These are phyloP conservation scores for Plebejus argus DNA, from an alignment of 2,888 invertebrate genomes.

Conservation along the genomic window DNA sequence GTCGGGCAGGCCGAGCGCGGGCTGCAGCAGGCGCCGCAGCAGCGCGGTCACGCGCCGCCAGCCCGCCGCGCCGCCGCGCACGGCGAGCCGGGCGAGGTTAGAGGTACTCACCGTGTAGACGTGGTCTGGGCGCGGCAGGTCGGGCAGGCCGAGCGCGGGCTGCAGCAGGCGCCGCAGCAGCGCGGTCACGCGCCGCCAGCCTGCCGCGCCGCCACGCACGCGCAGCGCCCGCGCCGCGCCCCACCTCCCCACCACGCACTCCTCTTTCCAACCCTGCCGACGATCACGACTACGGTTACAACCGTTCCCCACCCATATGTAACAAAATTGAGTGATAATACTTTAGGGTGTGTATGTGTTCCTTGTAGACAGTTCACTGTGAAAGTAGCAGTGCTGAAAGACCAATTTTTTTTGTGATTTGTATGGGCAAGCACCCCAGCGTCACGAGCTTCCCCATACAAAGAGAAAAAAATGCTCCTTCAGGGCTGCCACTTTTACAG, in stretches of 20 bases:
- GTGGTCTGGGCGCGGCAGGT: slow-evolving; percentile 50
- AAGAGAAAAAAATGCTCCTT: too few species aligned
- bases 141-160: slow-evolving; percentile 45
- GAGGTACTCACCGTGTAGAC: slow-evolving; percentile 56
- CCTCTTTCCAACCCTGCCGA: slow-evolving; percentile 89
- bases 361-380: too few species aligned
- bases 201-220: slow-evolving; percentile 61
- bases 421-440: too few species aligned
- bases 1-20: slow-evolving; percentile 41
- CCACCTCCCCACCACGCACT: slow-evolving; percentile 72
- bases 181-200: slow-evolving; percentile 61
- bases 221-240: slow-evolving; percentile 55
- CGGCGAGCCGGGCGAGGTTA: too few species aligned
- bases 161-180: slow-evolving; percentile 64
- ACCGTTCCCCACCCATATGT: too few species aligned
- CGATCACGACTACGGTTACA: too few species aligned
- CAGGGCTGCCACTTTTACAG: too few species aligned
- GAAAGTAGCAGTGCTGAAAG: too few species aligned
- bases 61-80: slow-evolving; percentile 55
- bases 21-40: slow-evolving; percentile 63
- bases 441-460: too few species aligned
- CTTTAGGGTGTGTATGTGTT: too few species aligned
- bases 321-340: too few species aligned
- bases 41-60: slow-evolving; percentile 63
- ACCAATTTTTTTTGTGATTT: too few species aligned